Base-by-base conservation (phyloP, 1,140 invertebrate genomes). In the Drosophila auraria region DNA sequence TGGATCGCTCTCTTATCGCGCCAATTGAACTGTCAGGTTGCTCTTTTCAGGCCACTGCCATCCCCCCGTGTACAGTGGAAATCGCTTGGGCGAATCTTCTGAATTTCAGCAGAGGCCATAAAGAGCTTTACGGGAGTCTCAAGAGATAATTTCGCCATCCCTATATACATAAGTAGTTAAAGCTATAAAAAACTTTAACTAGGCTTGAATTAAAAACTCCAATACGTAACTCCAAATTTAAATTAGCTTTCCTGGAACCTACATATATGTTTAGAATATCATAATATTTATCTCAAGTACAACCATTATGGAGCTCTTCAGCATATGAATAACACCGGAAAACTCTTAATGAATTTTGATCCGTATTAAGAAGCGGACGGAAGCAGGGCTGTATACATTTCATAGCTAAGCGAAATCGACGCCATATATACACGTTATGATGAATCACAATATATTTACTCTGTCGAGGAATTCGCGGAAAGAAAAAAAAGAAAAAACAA, bases 21-120 rank as follows among this genome's bases (percentile, higher is more conserved):
- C 45, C 75, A 78, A 78, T 78, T 78, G 57, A 78, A 78, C 64
- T 62, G 75, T 12, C 75, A 60, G 44, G 50, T 61, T 50, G 40
- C 47, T 25, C 69, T 23, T 3, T 40, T 30, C 44, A 9, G 56
- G 53, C 56, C 40, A 17, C 63, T 40, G 33, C 25, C 36, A 40
- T 51, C 44, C 62, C 51, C 45, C n/a, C n/a, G 14, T 14, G 40
- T 47, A 56, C 68, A 71, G 68, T 38, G 23, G 50, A 66, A 36
- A 66, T 45, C 4, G 49, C 8, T 20, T 30, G 17, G 42, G 20
- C 2, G 20, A 40, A 62, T 30, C 9, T 51, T 23, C 2, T 1
- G 5, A 17, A 20, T 12, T n/a, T 15, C 15, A 40, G 12, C n/a
- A 2, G 15, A 27, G 9, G 8, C 8, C 1, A 8, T 4, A 15